Evolutionary conservation across 2,797 vertebrate species (phyloP), one percentile per base, ranked within the genome.

Genomic region (Synaphobranchus kaupii): DNA sequence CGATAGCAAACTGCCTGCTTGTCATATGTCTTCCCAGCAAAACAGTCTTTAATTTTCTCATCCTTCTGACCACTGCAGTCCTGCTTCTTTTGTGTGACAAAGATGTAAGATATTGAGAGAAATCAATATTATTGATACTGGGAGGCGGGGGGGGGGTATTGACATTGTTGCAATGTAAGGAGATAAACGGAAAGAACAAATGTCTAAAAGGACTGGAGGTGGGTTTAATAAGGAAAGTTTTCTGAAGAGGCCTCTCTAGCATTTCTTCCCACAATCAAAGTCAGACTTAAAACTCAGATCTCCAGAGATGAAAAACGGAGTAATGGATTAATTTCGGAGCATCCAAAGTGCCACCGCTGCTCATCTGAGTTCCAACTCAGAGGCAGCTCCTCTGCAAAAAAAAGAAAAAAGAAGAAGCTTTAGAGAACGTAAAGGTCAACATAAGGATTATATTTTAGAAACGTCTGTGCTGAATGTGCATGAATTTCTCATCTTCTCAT

Each of bases 191-290:
- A 9, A 28, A 4, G 4, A 68, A 28, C 9, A 10, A 0, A 17
- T 28, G n/a, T 68, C 63, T 68, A n/a, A 68, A 25, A 68, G 9
- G 63, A 80, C 44, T 47, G 34, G 34, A 25, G 17, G 34, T 39
- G 34, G 31, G 76, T 80, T 39, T 13, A 76, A 39, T 39, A 76
- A 4, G 12, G 31, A 68, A 34, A 15, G 9, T 13, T 39, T 76
- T 80, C 44, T 76, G 39, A 83, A 31, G 31, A 28, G 82, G 34
- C 31, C 22, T 17, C 15, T 7, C 34, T 76, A 17, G 3, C 20
- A 82, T 47, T 82, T 82, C 78, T 82, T 47, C 25, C 78, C 20
- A 50, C 25, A 82, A 82, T 82, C 78, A 82, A 82, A 82, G 78
- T 52, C 78, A 25, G 78, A 73, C 68, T 39, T 73, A 15, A 15